Conservation (phyloP, 2,888 invertebrate genomes). For the Notodonta ziczac region DNA sequence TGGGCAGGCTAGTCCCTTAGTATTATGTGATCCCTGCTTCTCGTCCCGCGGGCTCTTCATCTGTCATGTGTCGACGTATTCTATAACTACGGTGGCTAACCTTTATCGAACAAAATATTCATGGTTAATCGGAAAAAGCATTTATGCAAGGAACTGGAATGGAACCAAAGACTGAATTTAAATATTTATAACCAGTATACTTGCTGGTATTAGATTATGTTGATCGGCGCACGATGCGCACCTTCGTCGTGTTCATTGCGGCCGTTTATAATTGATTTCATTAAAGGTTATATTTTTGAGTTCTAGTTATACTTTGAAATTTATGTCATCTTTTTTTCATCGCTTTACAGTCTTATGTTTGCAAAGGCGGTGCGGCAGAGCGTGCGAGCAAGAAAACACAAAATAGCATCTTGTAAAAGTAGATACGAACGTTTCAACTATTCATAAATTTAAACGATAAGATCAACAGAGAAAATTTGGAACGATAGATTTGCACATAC, state of each 20-base stretch:
- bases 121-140: constrained; percentile 54
- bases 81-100: constrained; percentile 36
- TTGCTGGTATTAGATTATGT: constrained; percentile 63
- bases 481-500: no score
- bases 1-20: constrained; percentile 60
- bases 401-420: no score
- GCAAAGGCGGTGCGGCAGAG: not conserved
- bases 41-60: constrained; percentile 43
- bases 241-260: constrained; percentile 39
- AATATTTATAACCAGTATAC: constrained; percentile 70
- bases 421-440: no score
- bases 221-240: constrained; percentile 29
- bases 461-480: no score
- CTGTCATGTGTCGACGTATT: constrained; percentile 55
- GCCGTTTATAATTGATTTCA: constrained; percentile 35
- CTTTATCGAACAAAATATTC: constrained; percentile 57
- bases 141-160: constrained; percentile 71
- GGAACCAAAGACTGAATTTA: constrained; percentile 78
- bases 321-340: constrained; percentile 27
- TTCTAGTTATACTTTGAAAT: constrained; percentile 24
- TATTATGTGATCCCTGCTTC: constrained; percentile 41
- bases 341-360: constrained; percentile 5
- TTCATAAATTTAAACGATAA: no score
- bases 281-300: constrained; percentile 19
- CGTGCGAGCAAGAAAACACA: not conserved